phyloP scores from a whole-genome alignment of 2,888 invertebrate genomes.

The Ectropis crepuscularia region DNA sequence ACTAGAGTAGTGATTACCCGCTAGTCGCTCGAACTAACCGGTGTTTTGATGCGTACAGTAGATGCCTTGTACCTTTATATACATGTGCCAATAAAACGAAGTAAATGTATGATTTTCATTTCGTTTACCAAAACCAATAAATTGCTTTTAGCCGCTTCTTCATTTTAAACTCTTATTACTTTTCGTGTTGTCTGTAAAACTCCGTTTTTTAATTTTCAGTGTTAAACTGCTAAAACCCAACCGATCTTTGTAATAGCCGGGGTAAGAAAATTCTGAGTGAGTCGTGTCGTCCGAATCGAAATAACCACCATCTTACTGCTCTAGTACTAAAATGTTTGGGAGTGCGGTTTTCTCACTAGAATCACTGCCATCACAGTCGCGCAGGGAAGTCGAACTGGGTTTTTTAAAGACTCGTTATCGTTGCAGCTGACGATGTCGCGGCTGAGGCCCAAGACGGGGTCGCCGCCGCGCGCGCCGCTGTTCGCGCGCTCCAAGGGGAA shows the following conservation, averaged over 20 bases:
- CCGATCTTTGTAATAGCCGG: slow-evolving; percentile 61
- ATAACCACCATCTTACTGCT: slow-evolving; percentile 56
- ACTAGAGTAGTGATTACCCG: background rate
- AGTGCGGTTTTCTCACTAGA: slow-evolving; percentile 41
- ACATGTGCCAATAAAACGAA: too few relatives aligned
- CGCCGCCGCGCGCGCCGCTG: slow-evolving; percentile 67
- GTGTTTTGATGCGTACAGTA: background rate
- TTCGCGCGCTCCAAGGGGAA: slow-evolving; percentile 73
- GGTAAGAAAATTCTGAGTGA: slow-evolving; percentile 72
- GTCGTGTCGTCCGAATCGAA: slow-evolving; percentile 59
- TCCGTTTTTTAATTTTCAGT: slow-evolving; percentile 76
- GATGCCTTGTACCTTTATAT: background rate
- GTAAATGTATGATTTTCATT: background rate
- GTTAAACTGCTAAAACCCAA: slow-evolving; percentile 68
- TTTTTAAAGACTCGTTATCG: slow-evolving; percentile 7
- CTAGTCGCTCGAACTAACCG: slow-evolving; percentile 2
- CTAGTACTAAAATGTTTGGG: slow-evolving; percentile 53
- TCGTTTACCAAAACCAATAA: background rate
- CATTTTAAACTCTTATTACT: background rate
- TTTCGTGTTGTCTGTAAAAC: slow-evolving; percentile 27
- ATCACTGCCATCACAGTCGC: slow-evolving; percentile 4
- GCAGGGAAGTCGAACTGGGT: too few relatives aligned
- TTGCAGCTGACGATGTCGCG: slow-evolving; percentile 75
- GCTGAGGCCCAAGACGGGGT: slow-evolving; percentile 70
- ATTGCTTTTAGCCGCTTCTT: background rate